Conservation (phyloP, 2,113 vertebrate species). For the Laticauda colubrina region DNA sequence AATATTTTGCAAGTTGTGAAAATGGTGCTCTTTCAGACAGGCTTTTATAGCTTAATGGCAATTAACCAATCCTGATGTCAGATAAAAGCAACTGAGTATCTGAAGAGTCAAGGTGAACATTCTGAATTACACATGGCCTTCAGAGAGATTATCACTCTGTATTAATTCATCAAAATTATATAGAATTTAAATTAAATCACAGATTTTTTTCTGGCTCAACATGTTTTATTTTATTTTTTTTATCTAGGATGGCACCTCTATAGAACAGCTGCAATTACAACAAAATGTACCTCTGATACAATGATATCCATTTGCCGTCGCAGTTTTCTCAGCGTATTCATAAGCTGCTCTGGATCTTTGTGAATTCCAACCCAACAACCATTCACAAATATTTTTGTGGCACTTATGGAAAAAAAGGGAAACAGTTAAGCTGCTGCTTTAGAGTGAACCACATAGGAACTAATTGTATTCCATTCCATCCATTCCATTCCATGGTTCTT, state of each 20-base stretch:
- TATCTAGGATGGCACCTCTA: neutral
- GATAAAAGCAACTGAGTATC: neutral
- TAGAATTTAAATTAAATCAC: neutral
- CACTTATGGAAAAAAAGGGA: constrained; percentile 67
- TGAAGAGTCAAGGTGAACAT: neutral
- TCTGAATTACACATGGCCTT: neutral
- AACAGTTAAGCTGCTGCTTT: neutral
- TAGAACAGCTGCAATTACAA: neutral
- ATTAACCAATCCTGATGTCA: neutral
- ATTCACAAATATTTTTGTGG: constrained; percentile 99
- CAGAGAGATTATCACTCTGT: neutral
- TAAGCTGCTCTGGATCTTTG: constrained; percentile 97
- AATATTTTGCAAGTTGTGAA: neutral
- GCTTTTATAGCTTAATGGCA: neutral
- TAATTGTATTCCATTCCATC: neutral
- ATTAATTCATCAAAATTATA: neutral
- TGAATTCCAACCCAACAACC: constrained; percentile 99
- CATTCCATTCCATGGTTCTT: constrained; percentile 50
- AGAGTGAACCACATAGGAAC: neutral
- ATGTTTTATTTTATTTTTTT: neutral
- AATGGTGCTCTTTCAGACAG: neutral
- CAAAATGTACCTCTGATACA: constrained; percentile 85
- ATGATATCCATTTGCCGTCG: constrained; percentile 99
- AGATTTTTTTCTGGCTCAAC: neutral
- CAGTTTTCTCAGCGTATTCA: constrained; percentile 95